Base-by-base conservation (phyloP, 2,113 vertebrate species). In the Hyaena hyaena region DNA sequence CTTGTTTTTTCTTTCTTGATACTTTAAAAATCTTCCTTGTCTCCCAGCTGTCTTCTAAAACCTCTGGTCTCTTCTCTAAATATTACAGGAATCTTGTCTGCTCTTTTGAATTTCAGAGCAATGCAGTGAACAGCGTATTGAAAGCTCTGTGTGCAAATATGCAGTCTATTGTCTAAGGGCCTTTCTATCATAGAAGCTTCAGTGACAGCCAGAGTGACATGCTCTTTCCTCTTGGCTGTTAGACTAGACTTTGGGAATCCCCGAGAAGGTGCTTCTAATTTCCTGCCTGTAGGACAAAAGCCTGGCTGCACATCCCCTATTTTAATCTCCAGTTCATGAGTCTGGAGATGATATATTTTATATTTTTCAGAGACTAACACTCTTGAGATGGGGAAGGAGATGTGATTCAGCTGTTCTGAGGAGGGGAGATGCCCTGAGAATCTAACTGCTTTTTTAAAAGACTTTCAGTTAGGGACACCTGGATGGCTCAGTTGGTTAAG, bases 341-440 rank as follows among this genome's bases (percentile, higher is more conserved):
- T 84, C 71, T 88, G 50, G 68, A 82, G 43, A 66, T 1, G 39
- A 21, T 48, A 4, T 39, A 55, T 79, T 91, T 97, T 95, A 81
- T 86, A 58, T 82, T 95, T 84, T 50, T 5, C 21, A 76, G 71
- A 90, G 4, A 87, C 85, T 63, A 96, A 94, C 84, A 83, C 45
- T 91, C 16, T 43, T 21, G 8, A 68, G 23, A 33, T 45, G 21
- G 85, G 69, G 10, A 90, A 90, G 33, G 23, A 63, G 4, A 45
- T 95, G 31, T 83, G 21, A 16, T 74, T 61, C 45, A 92, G 24
- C 50, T 74, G n/a, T 24, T 65, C 11, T 68, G 11, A 10, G 77
- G 92, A 69, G 17, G 19, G 10, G 15, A 93, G 24, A 81, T 12
- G 5, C 83, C 77, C n/a, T 81, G 35, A 58, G 23, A 50, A 48